phyloP scores from a whole-genome alignment of 2,113 vertebrate species.

The Bothrops jararaca region DNA sequence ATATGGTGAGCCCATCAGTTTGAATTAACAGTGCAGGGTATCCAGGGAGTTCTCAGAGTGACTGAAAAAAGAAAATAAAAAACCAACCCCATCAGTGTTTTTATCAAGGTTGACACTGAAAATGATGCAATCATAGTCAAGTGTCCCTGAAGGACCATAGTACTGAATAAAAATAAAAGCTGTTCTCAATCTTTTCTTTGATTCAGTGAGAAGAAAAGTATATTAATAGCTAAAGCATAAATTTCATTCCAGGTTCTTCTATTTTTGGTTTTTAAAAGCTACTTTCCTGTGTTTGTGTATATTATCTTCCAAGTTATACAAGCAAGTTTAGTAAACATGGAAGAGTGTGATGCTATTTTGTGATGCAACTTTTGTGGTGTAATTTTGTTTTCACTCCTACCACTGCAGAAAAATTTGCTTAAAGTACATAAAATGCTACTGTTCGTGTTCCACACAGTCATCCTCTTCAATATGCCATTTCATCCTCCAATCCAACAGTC shows the following conservation, averaged over 20 bases:
- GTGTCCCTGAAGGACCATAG: conserved; percentile 56
- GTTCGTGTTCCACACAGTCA: not conserved
- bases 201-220: conserved; percentile 42
- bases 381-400: not conserved
- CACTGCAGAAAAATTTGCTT: not conserved
- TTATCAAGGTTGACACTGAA: conserved; percentile 69
- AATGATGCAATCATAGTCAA: conserved; percentile 67
- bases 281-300: not conserved
- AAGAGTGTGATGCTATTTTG: not conserved
- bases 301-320: not conserved
- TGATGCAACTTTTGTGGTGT: not conserved
- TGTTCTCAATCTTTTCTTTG: conserved; percentile 35
- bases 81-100: conserved; percentile 42
- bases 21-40: conserved; percentile 75
- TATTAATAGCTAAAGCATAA: conserved; percentile 41
- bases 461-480: not conserved
- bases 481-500: not conserved
- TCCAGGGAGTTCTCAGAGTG: conserved; percentile 62
- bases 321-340: not conserved
- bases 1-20: conserved; percentile 68
- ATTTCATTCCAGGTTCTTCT: conserved; percentile 47
- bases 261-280: conserved; percentile 20
- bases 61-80: not conserved
- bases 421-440: not conserved
- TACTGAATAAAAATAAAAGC: conserved; percentile 62